Evolutionary conservation across 2,113 vertebrate species (phyloP).

Genomic region (Oxyruncus cristatus): DNA sequence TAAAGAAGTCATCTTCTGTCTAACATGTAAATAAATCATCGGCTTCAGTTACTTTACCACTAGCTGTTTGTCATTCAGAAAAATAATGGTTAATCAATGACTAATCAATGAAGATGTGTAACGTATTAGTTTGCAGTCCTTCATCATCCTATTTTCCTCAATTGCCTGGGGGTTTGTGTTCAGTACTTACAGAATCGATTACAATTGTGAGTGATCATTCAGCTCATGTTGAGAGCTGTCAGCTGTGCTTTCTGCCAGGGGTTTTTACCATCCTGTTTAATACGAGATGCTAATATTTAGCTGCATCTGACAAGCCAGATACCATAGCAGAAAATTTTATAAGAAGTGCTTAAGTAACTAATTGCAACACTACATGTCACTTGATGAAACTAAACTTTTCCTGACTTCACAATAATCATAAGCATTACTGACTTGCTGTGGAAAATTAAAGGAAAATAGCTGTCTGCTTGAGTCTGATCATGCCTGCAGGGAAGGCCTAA

Average conservation of each 20-base stretch:
- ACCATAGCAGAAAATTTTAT: constrained; percentile 62
- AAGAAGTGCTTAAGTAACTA: constrained; percentile 76
- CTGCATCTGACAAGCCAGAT: constrained; percentile 71
- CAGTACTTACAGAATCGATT: constrained; percentile 86
- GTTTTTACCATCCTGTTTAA: constrained; percentile 72
- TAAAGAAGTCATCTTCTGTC: constrained; percentile 79
- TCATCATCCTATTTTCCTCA: constrained; percentile 85
- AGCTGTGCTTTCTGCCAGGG: constrained; percentile 74
- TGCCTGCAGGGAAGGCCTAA: constrained; percentile 74
- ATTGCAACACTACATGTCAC: constrained; percentile 78
- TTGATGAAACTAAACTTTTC: constrained; percentile 81
- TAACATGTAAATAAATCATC: constrained; percentile 87
- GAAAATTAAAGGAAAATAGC: constrained; percentile 82
- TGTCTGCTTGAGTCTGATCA: constrained; percentile 76
- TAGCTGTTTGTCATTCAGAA: constrained; percentile 84
- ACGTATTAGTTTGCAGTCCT: constrained; percentile 85
- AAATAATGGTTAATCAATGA: constrained; percentile 88
- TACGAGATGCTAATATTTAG: constrained; percentile 74
- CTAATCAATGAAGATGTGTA: constrained; percentile 88
- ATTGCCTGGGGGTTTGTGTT: constrained; percentile 82
- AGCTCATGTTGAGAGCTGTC: constrained; percentile 82
- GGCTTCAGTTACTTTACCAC: constrained; percentile 83
- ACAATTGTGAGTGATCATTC: constrained; percentile 87
- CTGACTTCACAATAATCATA: constrained; percentile 82
- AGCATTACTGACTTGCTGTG: constrained; percentile 78